Evolutionary conservation across 1,140 invertebrate genomes (phyloP).

Genomic region (Callitettix versicolor): DNA sequence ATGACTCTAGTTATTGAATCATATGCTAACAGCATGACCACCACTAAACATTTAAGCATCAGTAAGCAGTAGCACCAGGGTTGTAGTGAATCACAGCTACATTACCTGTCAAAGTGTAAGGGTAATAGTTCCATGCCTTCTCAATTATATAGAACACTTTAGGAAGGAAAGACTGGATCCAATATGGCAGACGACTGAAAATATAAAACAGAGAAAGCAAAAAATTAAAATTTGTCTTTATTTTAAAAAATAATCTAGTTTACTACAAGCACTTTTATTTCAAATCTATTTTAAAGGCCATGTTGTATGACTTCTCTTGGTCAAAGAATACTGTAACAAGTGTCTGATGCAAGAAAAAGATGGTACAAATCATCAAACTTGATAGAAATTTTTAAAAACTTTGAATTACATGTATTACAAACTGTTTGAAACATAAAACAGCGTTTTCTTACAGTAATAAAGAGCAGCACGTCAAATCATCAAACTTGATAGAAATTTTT

Average conservation of each 20-base stretch:
- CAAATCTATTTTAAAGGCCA: background rate
- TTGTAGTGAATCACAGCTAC: no score
- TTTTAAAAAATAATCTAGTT: background rate
- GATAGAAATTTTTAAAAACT: no score
- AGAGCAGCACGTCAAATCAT: no score
- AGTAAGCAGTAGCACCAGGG: no score
- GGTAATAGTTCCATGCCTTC: slow-evolving; percentile 93
- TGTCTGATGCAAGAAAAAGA: background rate
- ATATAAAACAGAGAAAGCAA: slow-evolving; percentile 17
- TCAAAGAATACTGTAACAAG: background rate
- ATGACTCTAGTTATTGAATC: no score
- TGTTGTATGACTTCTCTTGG: background rate
- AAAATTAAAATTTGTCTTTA: background rate
- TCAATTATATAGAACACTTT: slow-evolving; percentile 88
- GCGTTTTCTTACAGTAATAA: no score
- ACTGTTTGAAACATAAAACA: no score
- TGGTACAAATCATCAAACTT: no score
- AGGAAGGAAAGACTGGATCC: slow-evolving; percentile 78
- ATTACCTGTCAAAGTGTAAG: slow-evolving; percentile 80
- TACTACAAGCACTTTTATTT: background rate
- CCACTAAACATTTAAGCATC: no score
- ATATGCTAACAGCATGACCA: no score
- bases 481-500: no score
- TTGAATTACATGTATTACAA: no score
- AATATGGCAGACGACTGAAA: slow-evolving; percentile 77